Evolutionary conservation across 1,140 invertebrate genomes (phyloP).

Genomic region (Holotrichia oblita): DNA sequence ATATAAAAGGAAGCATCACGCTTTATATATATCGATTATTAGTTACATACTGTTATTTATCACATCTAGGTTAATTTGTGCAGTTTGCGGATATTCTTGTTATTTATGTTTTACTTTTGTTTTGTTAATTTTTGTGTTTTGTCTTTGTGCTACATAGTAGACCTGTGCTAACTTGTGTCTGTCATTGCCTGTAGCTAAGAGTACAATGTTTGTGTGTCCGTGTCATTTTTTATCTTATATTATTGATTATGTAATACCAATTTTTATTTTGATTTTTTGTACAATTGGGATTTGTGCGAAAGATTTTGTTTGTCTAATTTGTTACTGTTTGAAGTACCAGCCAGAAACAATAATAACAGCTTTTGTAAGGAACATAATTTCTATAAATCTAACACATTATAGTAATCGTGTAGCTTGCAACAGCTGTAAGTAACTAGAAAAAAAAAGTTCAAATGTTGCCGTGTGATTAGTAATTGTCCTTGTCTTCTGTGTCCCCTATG

Average conservation of each 20-base stretch:
- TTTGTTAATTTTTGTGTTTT: conserved; percentile 39
- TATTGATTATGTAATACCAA: conserved; percentile 32
- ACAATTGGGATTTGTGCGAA: conserved; percentile 48
- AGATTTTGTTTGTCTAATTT: conserved; percentile 41
- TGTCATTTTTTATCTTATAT: conserved; percentile 36
- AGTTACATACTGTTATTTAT: conserved; percentile 17
- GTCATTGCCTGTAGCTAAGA: conserved; percentile 61
- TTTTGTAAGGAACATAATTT: background rate
- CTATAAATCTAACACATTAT: background rate
- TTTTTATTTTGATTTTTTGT: conserved; percentile 37
- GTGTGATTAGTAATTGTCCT: conserved; percentile 75
- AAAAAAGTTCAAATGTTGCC: conserved; percentile 62
- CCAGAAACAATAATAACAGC: background rate
- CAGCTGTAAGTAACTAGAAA: background rate
- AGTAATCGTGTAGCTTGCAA: background rate
- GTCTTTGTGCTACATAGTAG: conserved; percentile 38
- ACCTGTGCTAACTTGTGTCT: conserved; percentile 61
- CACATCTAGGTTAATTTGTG: conserved; percentile 26
- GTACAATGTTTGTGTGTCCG: conserved; percentile 53
- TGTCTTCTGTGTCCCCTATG: conserved; percentile 79
- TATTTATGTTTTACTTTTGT: conserved; percentile 26
- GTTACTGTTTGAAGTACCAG: conserved; percentile 29
- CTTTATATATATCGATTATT: conserved; percentile 24
- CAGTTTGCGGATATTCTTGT: conserved; percentile 31
- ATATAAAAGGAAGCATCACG: background rate